Evolutionary conservation across 2,113 vertebrate species (phyloP).

Genomic region (Entomyzon cyanotis): DNA sequence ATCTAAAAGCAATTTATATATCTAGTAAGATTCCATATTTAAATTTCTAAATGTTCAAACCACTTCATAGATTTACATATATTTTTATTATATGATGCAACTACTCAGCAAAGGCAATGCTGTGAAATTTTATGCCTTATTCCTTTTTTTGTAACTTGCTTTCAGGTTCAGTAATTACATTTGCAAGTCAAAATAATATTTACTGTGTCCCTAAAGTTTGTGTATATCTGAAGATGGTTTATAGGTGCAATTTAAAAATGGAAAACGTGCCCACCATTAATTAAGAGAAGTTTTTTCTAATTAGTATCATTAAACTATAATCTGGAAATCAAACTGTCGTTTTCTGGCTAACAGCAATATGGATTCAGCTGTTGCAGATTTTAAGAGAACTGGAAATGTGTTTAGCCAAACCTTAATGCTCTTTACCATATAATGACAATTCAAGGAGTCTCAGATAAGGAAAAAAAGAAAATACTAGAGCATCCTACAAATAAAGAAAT

Average conservation of each 20-base stretch:
- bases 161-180: conserved; percentile 42
- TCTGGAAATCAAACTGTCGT: background rate
- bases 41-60: background rate
- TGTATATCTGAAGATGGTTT: conserved; percentile 12
- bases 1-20: background rate
- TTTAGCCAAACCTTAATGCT: background rate
- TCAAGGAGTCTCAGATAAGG: background rate
- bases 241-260: conserved; percentile 27
- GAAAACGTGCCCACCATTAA: conserved; percentile 2
- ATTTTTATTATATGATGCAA: background rate
- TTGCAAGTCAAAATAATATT: conserved; percentile 60
- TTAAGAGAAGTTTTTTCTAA: conserved; percentile 20
- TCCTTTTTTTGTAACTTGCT: background rate
- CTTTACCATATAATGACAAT: background rate
- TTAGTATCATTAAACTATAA: conserved; percentile 10
- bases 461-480: background rate
- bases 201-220: conserved; percentile 22
- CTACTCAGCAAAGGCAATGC: background rate
- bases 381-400: background rate
- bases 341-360: background rate
- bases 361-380: background rate
- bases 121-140: background rate
- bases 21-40: background rate
- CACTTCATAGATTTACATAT: background rate
- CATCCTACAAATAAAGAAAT: background rate